Evolutionary conservation across 2,888 invertebrate genomes (phyloP).

Genomic region (Ethmia dodecea): DNA sequence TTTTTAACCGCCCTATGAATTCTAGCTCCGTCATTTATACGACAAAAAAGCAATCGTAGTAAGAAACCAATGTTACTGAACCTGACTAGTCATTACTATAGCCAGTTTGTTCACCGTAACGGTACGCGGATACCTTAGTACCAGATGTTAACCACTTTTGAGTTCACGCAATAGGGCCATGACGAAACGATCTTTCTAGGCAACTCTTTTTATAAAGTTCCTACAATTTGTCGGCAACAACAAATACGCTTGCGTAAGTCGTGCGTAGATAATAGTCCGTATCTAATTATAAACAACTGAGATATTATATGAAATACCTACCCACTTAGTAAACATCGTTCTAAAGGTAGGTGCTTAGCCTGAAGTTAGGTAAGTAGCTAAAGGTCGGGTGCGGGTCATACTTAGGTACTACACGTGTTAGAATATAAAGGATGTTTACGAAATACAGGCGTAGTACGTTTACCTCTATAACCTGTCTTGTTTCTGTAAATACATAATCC

Average conservation of each 20-base stretch:
- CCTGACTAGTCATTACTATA: constrained; percentile 36
- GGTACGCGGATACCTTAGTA: constrained; percentile 44
- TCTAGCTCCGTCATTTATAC: background rate
- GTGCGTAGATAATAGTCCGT: constrained; percentile 10
- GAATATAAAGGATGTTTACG: constrained; percentile 12
- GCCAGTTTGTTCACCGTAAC: constrained; percentile 42
- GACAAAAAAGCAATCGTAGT: constrained; percentile 1
- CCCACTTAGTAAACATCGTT: background rate
- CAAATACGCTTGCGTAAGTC: constrained; percentile 10
- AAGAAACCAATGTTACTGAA: constrained; percentile 8
- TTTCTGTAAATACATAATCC: constrained; percentile 2
- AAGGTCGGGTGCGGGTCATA: background rate
- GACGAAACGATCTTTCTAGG: constrained; percentile 27
- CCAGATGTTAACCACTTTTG: constrained; percentile 38
- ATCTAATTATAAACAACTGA: background rate
- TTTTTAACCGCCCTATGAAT: no score
- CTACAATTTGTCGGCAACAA: constrained; percentile 11
- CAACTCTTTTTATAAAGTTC: constrained; percentile 5
- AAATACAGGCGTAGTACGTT: constrained; percentile 6
- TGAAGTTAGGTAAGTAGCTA: background rate
- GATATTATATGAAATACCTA: background rate
- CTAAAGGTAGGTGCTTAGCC: no score
- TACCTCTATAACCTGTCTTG: constrained; percentile 10
- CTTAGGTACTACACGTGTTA: constrained; percentile 7
- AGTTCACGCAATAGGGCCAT: constrained; percentile 33